Evolutionary conservation across 1,140 invertebrate genomes (phyloP).

Genomic region (Plectrocnemia conspersa): DNA sequence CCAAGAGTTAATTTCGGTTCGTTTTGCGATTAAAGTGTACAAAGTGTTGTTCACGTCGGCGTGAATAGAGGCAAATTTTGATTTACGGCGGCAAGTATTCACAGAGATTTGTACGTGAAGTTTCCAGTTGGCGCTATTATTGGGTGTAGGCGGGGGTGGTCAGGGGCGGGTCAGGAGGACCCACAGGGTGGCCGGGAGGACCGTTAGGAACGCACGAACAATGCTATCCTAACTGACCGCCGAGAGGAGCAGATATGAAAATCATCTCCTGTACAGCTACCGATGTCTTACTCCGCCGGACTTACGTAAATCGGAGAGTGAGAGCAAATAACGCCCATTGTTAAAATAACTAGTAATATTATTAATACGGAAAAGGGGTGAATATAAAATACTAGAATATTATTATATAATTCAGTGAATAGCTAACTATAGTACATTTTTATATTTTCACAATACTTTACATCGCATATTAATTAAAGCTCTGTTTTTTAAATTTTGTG

Average conservation of each 20-base stretch:
- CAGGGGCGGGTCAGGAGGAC: not conserved
- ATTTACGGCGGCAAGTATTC: conserved; percentile 25
- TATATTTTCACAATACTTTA: too few species aligned
- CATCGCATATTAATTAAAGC: too few species aligned
- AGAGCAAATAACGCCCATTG: too few species aligned
- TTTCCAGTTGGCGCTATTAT: conserved; percentile 23
- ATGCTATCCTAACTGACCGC: conserved; percentile 36
- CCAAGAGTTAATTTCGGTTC: conserved; percentile 11
- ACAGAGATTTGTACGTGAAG: conserved; percentile 24
- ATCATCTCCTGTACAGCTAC: conserved; percentile 35
- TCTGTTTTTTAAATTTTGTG: too few species aligned
- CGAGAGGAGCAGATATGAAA: conserved; percentile 35
- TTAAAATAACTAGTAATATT: too few species aligned
- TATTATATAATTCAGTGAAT: too few species aligned
- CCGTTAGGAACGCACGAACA: conserved; percentile 29
- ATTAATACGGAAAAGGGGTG: too few species aligned
- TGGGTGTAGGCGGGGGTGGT: conserved; percentile 1
- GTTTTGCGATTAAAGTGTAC: conserved; percentile 13
- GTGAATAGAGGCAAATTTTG: conserved; percentile 24
- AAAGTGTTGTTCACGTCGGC: conserved; percentile 16
- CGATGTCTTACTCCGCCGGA: conserved; percentile 34
- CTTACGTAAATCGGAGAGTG: conserved; percentile 31
- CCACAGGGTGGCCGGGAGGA: not conserved
- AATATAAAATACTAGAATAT: too few species aligned
- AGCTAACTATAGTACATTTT: too few species aligned